Base-by-base conservation (phyloP, 1,140 invertebrate genomes). In the Calephelis virginiensis region DNA sequence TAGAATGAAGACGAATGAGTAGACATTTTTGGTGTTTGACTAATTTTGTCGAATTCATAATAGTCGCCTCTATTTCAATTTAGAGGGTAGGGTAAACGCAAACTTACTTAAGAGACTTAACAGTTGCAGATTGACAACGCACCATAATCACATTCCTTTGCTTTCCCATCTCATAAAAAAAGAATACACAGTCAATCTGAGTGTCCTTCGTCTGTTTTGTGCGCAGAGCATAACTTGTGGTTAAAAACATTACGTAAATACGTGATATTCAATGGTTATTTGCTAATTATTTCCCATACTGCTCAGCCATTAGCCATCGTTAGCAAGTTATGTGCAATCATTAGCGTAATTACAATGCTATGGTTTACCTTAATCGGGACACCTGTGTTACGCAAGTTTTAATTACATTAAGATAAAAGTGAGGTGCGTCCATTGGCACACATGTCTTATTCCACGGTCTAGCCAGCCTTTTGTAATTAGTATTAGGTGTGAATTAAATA, bases 271-370 rank as follows among this genome's bases (percentile, higher is more conserved):
- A 45, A 45, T 17, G 63, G 47, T 13, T 43, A 38, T 49, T 17
- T 43, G 70, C 64, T 68, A 67, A 72, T 66, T 72, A 46, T 66
- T 67, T 67, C 64, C 59, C 66, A 72, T 72, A 72, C 66, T 72
- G 66, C 64, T 67, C 7, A 67, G 61, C 66, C 43, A 72, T 72
- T 72, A 72, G 64, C 61, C 53, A 43, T 66, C 50, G 59, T 72
- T 69, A 69, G 64, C 45, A 50, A 37, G 13, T 61, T 64, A 28
- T 65, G 56, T 43, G 61, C 46, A 49, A 53, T 45, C 47, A 69
- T 69, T 72, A 72, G 67, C 61, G 61, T 62, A 49, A 63, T 49
- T 60, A 56, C 61, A 40, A 28, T 28, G 28, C 28, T 28, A 64
- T 13, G 61, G 38, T 63, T 69, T 72, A 49, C 71, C 64, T 53